phyloP scores from a whole-genome alignment of 2,888 invertebrate species.

The Vandiemenella viatica region DNA sequence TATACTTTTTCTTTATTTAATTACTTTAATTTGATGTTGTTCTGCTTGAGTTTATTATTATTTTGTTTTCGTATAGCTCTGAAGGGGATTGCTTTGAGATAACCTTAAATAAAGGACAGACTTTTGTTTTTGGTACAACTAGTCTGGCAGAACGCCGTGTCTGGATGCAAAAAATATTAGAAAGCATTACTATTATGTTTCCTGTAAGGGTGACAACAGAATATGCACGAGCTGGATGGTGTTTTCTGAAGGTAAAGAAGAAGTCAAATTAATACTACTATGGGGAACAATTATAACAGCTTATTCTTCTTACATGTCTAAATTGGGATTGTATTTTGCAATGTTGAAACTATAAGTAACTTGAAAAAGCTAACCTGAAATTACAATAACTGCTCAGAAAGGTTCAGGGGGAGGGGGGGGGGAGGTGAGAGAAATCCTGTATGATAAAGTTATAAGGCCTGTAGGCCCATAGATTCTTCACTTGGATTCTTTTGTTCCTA shows the following conservation, averaged over 20 bases:
- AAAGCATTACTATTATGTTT: constrained; percentile 52
- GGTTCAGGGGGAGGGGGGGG: too few species aligned
- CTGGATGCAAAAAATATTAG: constrained; percentile 69
- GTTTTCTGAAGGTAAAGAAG: constrained; percentile 46
- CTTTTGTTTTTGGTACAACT: constrained; percentile 22
- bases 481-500: too few species aligned
- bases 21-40: constrained; percentile 24
- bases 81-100: constrained; percentile 47
- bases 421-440: too few species aligned
- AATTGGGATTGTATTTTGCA: not conserved
- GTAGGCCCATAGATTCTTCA: too few species aligned
- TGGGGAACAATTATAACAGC: too few species aligned
- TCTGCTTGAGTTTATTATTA: too few species aligned
- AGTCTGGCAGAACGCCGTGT: constrained; percentile 31
- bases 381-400: too few species aligned
- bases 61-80: constrained; percentile 23
- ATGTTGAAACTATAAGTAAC: too few species aligned
- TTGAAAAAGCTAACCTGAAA: too few species aligned
- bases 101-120: constrained; percentile 28
- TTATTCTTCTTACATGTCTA: not conserved
- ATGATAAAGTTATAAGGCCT: too few species aligned
- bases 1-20: constrained; percentile 1
- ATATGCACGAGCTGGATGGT: constrained; percentile 65
- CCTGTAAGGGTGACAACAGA: constrained; percentile 52
- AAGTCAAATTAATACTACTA: too few species aligned